Evolutionary conservation across 2,797 vertebrate species (phyloP).

Genomic region (Mus minutoides): DNA sequence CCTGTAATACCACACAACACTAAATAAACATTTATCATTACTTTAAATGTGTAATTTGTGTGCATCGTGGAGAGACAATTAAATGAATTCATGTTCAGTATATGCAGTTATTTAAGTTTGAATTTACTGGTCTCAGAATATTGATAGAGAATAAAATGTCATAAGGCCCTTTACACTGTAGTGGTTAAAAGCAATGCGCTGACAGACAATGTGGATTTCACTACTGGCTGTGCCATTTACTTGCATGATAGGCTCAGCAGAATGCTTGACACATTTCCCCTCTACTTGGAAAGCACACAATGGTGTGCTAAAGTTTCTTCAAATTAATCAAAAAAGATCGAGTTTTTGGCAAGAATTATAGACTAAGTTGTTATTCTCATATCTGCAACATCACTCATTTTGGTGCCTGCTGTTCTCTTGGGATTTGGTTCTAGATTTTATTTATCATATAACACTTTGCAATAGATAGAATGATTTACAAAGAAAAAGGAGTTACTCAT

Average conservation of each 20-base stretch:
- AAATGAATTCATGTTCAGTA: background rate
- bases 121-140: background rate
- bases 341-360: background rate
- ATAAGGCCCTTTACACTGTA: background rate
- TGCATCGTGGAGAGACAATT: background rate
- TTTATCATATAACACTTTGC: background rate
- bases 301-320: background rate
- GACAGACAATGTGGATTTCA: background rate
- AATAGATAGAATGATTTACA: background rate
- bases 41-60: background rate
- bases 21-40: background rate
- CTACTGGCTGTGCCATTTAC: background rate
- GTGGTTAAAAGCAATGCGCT: background rate
- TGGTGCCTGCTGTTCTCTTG: background rate
- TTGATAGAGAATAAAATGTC: constrained; percentile 23
- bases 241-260: background rate
- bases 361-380: background rate
- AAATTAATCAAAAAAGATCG: background rate
- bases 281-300: background rate
- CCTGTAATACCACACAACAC: background rate
- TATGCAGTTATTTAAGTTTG: background rate
- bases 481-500: background rate
- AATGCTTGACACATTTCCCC: background rate
- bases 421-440: background rate
- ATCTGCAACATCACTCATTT: constrained; percentile 1